Evolutionary conservation across 2,797 vertebrate genomes (phyloP), one percentile per base, ranked within the genome.

Genomic region (Tragelaphus oryx): DNA sequence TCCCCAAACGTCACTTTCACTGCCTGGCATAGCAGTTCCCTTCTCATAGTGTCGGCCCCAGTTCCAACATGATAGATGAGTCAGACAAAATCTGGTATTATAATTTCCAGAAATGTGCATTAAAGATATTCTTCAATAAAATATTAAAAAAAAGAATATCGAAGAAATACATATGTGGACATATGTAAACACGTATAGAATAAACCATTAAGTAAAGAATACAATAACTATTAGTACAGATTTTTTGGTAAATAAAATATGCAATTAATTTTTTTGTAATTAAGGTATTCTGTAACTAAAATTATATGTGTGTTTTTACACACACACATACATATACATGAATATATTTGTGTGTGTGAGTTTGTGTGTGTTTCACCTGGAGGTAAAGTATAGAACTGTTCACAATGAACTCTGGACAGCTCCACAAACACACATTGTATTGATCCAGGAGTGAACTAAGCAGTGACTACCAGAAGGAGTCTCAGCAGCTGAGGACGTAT

Each of bases 21-120:
- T 13, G 1, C 14, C 37, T 57, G 6, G 9, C 2, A 44, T 22
- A 68, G 68, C 2, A 4, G 8, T 60, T 83, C 41, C 54, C 14
- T 48, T 79, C 24, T 78, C 68, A 41, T 10, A 48, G 11, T 2
- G 11, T 59, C 54, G n/a, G 26, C 2, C 17, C 22, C 48, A 44
- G 55, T 82, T 92, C 12, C 41, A 75, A 92, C 2, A 55, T 33
- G 14, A 76, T 81, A 55, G 37, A 30, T 17, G 33, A 83, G 4
- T 76, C 44, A 74, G 62, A 94, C 18, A 87, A 80, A 92, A 91
- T 33, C 54, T 62, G 83, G 22, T 30, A n/a, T 79, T 79, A 60
- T 17, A 89, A 96, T 89, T 91, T 87, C n/a, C 8, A 68, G 28
- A 94, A 94, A 82, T 44, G 71, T 20, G 18, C 10, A 95, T 62